These are phyloP conservation scores for Galbula dea DNA, from an alignment of 2,113 vertebrate genomes.

Conservation along the genomic window DNA sequence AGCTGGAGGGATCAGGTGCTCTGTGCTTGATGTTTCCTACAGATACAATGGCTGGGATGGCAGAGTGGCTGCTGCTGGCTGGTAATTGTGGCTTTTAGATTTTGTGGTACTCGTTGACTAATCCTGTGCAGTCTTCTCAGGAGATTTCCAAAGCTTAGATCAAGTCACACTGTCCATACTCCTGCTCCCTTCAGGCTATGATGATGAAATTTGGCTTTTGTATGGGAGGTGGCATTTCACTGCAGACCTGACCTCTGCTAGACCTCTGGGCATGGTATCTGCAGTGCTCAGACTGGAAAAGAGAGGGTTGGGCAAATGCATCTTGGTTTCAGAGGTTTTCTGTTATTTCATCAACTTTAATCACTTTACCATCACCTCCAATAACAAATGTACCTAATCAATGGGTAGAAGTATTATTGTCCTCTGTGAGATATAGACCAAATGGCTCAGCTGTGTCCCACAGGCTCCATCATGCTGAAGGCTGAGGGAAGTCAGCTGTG, in stretches of 20 bases:
- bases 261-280: rapidly evolving
- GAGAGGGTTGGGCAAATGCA: neutral
- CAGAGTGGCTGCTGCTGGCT: neutral
- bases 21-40: constrained; percentile 18
- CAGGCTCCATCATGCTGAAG: neutral
- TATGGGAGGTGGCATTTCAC: neutral
- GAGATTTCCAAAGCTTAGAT: constrained; percentile 30
- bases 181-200: neutral
- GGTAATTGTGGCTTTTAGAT: constrained; percentile 49
- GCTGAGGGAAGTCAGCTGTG: neutral
- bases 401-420: neutral
- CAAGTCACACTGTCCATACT: neutral
- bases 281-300: neutral
- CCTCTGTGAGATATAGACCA: neutral
- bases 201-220: neutral
- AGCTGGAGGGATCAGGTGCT: constrained; percentile 1
- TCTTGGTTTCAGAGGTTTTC: neutral
- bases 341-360: neutral
- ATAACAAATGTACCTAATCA: constrained; percentile 4
- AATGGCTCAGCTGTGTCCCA: neutral
- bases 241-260: neutral
- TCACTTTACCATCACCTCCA: neutral
- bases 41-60: neutral
- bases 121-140: constrained; percentile 28
- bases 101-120: constrained; percentile 49